Base-by-base conservation (phyloP, 2,888 invertebrate genomes). In the Leptothorax acervorum region DNA sequence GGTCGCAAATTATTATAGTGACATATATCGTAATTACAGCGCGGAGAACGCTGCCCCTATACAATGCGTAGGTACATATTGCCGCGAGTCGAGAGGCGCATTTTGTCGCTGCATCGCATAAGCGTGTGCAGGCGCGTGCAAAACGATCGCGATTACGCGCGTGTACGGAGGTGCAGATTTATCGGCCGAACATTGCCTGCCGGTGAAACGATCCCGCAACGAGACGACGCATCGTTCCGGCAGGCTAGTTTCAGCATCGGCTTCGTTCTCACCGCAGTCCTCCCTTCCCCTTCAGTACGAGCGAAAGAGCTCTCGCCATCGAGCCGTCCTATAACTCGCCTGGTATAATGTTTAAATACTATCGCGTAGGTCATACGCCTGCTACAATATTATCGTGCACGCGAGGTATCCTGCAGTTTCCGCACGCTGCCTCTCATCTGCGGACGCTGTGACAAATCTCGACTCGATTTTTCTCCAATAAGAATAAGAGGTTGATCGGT, bases 71-170 rank as follows among this genome's bases (percentile, higher is more conserved):
- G n/a, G n/a, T 28, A 15, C 45, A 18, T 6, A 3, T 5, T 18
- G 51, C 51, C 35, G 68, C 15, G 23, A 68, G 45, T 28, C n/a
- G 68, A 76, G 85, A 28, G 28, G 82, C 82, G 89, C 73, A 28
- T 87, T 88, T 88, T 88, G 88, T 89, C 88, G 89, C 65, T 73
- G 62, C 78, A 82, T 76, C 68, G 75, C 82, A 70, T 45, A 85
- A 79, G 63, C 68, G 51, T 75, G 48, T 83, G 70, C 55, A 85
- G 76, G 81, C 85, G 78, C 87, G 84, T 87, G 89, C 81, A 84
- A 89, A 87, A 87, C 87, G 89, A 86, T 86, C 89, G 82, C 84
- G 87, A 89, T 89, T 89, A 87, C 81, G 87, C 82, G 86, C 78
- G 83, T 82, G 39, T 81, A 85, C 75, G 68, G 79, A 83, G 74